Conservation (phyloP, 2,113 vertebrate species). For the Anarrhichthys ocellatus region DNA sequence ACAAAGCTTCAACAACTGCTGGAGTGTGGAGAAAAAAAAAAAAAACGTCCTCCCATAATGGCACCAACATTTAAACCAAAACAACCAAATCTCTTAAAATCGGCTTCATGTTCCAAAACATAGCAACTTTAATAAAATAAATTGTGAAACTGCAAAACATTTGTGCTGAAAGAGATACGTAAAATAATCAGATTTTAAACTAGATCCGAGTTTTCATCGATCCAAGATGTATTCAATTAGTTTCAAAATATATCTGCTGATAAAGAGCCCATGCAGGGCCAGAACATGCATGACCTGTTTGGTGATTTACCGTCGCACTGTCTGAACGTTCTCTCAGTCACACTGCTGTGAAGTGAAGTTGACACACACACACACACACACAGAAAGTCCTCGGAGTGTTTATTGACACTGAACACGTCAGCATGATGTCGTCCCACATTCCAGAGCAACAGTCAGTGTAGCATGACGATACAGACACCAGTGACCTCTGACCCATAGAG, state of each 20-base stretch:
- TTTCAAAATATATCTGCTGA: background rate
- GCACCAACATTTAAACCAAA: background rate
- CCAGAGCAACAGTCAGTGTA: background rate
- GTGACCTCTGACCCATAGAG: background rate
- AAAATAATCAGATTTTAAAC: background rate
- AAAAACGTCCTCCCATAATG: background rate
- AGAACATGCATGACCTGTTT: background rate
- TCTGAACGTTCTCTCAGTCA: background rate
- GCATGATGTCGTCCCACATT: constrained; percentile 18
- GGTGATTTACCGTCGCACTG: background rate
- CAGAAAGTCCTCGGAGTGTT: background rate
- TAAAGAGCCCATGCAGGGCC: background rate
- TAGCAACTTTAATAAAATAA: background rate
- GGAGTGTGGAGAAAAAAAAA: background rate
- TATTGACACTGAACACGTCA: background rate
- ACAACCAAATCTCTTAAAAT: background rate
- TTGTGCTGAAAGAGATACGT: background rate
- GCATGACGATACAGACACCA: constrained; percentile 6
- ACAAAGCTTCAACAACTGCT: background rate
- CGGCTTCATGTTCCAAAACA: background rate
- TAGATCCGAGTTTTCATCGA: background rate
- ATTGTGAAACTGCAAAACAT: background rate
- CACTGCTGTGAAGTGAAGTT: background rate
- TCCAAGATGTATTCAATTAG: background rate
- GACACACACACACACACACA: background rate